Evolutionary conservation across 1,140 invertebrate genomes (phyloP), one percentile per base, ranked within the genome.

Genomic region (Pseudomyrmex gracilis): DNA sequence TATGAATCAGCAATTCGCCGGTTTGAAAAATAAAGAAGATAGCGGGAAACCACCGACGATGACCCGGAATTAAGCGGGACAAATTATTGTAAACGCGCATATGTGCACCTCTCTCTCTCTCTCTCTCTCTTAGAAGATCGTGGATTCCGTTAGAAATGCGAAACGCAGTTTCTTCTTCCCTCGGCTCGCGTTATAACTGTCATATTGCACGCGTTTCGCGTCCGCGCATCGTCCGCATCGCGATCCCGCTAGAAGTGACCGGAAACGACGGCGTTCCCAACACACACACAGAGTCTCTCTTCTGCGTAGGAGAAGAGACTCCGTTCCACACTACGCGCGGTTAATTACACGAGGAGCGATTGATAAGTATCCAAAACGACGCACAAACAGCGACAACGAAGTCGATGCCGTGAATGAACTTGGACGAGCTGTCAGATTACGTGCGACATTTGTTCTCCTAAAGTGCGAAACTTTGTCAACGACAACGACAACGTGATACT

Each of bases 141-240:
- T 2, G 45, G 60, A 85, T 85, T 85, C 87, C 86, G 87, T 88
- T 88, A 88, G 4, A 13, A 22, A 10, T 10, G 73, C 51, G 57
- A 63, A 83, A 88, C 74, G 13, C 47, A 13, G 85, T 85, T 85
- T 84, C 73, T n/a, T n/a, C n/a, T 71, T 73, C 43, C 17, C 47
- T 60, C 47, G 55, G 34, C 53, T 53, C 7, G 45, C 64, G 49
- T 85, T 85, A 71, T 88, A 89, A 89, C 87, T 88, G 87, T 89
- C 87, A 55, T 84, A 87, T 71, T 49, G 68, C 74, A 89, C 73
- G 84, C 84, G 74, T 78, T 60, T 61, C 73, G 73, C 78, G 53
- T 85, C 70, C 71, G 82, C n/a, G n/a, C 68, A 87, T 80, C 53
- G 68, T 80, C 55, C 82, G 82, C 74, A 34, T 63, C 82, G 85